Conservation (phyloP, 2,113 vertebrate genomes). For the Strix uralensis region DNA sequence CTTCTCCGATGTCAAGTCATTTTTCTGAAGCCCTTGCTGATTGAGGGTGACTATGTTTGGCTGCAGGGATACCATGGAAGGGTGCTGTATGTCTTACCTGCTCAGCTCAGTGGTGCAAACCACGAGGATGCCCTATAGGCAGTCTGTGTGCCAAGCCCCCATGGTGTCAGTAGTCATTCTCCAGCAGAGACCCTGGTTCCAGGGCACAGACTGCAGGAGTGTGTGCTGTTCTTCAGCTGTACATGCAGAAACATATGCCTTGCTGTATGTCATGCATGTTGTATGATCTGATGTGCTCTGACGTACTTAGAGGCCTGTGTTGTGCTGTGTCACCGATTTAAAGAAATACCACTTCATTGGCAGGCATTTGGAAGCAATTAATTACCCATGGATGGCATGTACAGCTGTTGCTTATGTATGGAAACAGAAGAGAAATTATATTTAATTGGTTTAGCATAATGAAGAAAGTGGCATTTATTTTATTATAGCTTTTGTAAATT, state of each 20-base stretch:
- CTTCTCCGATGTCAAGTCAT: accelerated
- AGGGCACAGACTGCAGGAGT: not conserved
- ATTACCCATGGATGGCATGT: slow-evolving; percentile 69
- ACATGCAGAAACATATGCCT: not conserved
- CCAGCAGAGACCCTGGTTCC: not conserved
- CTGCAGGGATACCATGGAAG: accelerated
- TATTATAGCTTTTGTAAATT: slow-evolving; percentile 71
- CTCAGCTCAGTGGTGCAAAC: not conserved
- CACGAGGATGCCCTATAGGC: not conserved
- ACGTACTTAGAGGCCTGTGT: not conserved
- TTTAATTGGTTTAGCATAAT: slow-evolving; percentile 78
- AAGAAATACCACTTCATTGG: slow-evolving; percentile 50
- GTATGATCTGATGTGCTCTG: not conserved
- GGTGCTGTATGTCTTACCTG: accelerated
- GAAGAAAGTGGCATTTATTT: slow-evolving; percentile 75
- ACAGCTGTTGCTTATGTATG: slow-evolving; percentile 75
- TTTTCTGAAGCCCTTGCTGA: not conserved
- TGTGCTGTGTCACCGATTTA: slow-evolving; percentile 35
- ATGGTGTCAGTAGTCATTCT: not conserved
- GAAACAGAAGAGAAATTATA: slow-evolving; percentile 78
- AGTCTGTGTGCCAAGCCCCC: not conserved
- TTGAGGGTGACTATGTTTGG: not conserved
- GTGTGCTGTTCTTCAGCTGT: not conserved
- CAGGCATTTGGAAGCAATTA: slow-evolving; percentile 72
- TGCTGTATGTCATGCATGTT: not conserved